Evolutionary conservation across 1,140 invertebrate genomes (phyloP).

Genomic region (Magallana angulata): DNA sequence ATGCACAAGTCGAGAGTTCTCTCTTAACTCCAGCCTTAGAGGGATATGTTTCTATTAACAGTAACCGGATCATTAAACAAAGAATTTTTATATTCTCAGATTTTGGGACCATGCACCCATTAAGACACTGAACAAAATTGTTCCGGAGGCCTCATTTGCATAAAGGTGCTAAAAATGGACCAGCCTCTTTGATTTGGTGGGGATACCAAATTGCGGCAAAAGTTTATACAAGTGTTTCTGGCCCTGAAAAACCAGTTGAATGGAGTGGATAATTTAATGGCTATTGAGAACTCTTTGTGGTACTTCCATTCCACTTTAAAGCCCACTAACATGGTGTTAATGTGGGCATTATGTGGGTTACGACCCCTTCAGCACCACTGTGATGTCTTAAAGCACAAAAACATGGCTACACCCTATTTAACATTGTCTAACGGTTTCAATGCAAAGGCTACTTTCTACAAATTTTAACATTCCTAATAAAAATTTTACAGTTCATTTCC

Average conservation of each 20-base stretch:
- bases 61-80: slow-evolving; percentile 21
- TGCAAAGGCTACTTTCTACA: background rate
- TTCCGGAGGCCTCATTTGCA: background rate
- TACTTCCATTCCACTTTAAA: slow-evolving; percentile 2
- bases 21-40: background rate
- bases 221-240: background rate
- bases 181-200: slow-evolving; percentile 17
- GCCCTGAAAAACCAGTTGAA: background rate
- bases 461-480: background rate
- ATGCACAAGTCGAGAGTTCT: background rate
- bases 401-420: background rate
- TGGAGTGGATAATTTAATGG: slow-evolving; percentile 29
- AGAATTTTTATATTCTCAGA: slow-evolving; percentile 5
- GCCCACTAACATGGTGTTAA: slow-evolving; percentile 30
- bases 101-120: slow-evolving; percentile 10
- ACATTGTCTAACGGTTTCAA: background rate
- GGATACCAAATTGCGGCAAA: background rate
- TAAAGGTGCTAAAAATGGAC: slow-evolving; percentile 25
- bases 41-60: slow-evolving; percentile 1
- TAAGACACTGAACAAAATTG: background rate
- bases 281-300: slow-evolving; percentile 13
- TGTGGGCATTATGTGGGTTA: slow-evolving; percentile 14
- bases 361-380: background rate
- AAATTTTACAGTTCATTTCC: background rate
- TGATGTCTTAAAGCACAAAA: background rate